Percentiles rank a stretch among this genome's conserved stretches.
Conservation (phyloP, 2,797 vertebrate species). For the Toxotes lorentzi region DNA sequence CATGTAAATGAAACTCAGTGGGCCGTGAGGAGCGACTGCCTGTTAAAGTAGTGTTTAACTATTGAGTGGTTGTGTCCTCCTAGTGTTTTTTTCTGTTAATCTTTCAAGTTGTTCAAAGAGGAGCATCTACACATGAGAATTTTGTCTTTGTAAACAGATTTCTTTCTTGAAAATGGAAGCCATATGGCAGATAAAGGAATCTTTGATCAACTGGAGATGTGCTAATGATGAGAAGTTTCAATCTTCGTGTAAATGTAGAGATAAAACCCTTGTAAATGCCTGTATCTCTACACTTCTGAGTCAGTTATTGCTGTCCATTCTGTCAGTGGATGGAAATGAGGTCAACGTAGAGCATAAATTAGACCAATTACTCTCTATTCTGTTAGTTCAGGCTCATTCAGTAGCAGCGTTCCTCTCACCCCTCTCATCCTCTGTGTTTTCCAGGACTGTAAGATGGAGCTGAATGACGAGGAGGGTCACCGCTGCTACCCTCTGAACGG, state of each 20-base stretch:
- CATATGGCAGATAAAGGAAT: constrained; percentile 5
- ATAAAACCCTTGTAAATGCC: background rate
- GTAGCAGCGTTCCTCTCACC: background rate
- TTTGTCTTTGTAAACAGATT: constrained; percentile 12
- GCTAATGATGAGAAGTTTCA: background rate
- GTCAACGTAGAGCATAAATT: constrained; percentile 3
- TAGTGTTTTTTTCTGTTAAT: background rate
- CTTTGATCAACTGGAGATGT: background rate
- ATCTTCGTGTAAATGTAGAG: background rate
- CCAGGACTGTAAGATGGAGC: constrained; percentile 95
- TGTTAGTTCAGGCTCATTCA: background rate
- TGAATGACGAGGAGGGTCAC: constrained; percentile 95
- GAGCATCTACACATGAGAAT: background rate
- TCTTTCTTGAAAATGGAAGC: constrained; percentile 21
- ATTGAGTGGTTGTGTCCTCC: background rate
- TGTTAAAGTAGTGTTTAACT: constrained; percentile 31
- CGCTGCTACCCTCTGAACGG: constrained; percentile 96
- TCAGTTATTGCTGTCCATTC: background rate
- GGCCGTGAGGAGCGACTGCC: constrained; percentile 24
- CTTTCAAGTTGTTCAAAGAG: constrained; percentile 15
- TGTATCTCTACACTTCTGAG: background rate
- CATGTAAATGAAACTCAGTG: constrained; percentile 47
- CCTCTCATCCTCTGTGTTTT: constrained; percentile 5
- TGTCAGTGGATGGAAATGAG: constrained; percentile 12
- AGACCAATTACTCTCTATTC: background rate